phyloP scores from a whole-genome alignment of 1,140 invertebrate species.

The Capitella teleta region DNA sequence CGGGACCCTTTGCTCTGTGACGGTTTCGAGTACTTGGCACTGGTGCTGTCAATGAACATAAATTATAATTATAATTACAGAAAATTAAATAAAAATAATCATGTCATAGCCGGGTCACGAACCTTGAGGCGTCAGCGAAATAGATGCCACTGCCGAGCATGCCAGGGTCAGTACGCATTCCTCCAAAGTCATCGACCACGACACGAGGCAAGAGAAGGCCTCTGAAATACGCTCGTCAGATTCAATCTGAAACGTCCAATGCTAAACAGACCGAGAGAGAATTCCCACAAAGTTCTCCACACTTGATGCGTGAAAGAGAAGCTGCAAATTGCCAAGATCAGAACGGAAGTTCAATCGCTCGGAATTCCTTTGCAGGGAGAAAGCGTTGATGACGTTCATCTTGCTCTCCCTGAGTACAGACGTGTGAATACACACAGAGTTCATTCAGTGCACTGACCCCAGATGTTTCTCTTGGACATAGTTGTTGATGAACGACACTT shows the following conservation, averaged over 20 bases:
- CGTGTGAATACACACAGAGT: not conserved
- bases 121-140: constrained; percentile 33
- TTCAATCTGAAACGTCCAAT: not conserved
- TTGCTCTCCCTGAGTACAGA: constrained; percentile 2
- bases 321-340: constrained; percentile 15
- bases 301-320: constrained; percentile 33
- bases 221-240: constrained; percentile 17
- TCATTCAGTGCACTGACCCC: constrained; percentile 12
- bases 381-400: constrained; percentile 24
- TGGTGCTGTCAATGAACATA: constrained; percentile 28
- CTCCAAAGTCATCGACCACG: constrained; percentile 35
- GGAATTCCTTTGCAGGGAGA: constrained; percentile 19
- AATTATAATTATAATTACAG: too few relatives aligned
- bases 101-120: not conserved
- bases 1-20: constrained; percentile 25
- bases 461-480: constrained; percentile 15
- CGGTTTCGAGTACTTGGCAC: constrained; percentile 25
- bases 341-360: constrained; percentile 23
- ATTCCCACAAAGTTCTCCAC: constrained; percentile 36
- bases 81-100: too few relatives aligned
- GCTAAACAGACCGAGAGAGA: constrained; percentile 27
- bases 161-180: constrained; percentile 29
- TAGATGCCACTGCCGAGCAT: constrained; percentile 38
- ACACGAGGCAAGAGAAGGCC: constrained; percentile 34
- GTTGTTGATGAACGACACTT: constrained; percentile 17